These are phyloP conservation scores for Bettongia penicillata DNA, from an alignment of 2,113 vertebrate species.

Conservation along the genomic window DNA sequence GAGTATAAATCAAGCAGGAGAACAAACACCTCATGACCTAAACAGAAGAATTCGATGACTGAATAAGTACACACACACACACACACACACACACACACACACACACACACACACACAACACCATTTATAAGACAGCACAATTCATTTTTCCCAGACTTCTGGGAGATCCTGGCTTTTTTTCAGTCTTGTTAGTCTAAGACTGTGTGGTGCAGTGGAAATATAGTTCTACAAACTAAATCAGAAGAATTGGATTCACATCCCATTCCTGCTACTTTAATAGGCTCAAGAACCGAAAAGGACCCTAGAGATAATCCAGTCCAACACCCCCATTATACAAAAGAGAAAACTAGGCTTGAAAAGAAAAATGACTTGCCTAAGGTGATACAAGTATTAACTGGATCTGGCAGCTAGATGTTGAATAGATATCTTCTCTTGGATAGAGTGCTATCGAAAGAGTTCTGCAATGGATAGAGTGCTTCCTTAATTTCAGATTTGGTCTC, in stretches of 20 bases:
- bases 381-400: neutral
- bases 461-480: neutral
- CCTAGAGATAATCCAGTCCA: neutral
- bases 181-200: neutral
- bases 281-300: neutral
- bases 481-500: neutral
- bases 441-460: neutral
- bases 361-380: neutral
- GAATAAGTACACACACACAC: neutral
- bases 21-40: neutral
- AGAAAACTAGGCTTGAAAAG: neutral
- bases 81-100: neutral
- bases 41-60: neutral
- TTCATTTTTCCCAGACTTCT: neutral
- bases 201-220: neutral
- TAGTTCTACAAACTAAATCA: neutral
- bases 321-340: neutral
- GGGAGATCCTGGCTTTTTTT: neutral
- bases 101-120: neutral
- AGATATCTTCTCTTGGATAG: neutral
- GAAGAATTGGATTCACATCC: neutral
- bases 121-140: neutral
- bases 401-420: neutral
- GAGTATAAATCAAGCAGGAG: neutral
- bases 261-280: neutral